A percentile compares a stretch with the other conserved stretches of the same genome.
Conservation (phyloP, 2,113 vertebrate species). For the Siphamia tubifer region DNA sequence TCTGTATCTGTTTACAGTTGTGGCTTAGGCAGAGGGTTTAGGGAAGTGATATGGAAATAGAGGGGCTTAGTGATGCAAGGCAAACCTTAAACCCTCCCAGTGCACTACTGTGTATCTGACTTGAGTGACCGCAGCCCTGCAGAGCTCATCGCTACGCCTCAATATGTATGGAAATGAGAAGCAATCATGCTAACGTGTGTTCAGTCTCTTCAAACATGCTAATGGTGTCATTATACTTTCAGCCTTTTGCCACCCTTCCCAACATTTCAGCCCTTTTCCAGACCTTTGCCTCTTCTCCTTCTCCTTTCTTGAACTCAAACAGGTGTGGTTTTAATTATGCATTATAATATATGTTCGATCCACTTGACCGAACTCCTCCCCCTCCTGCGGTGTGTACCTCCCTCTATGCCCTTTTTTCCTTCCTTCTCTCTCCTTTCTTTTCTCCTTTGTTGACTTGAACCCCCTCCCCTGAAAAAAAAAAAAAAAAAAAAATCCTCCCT, state of each 20-base stretch:
- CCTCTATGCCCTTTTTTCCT: background rate
- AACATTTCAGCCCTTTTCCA: constrained; percentile 14
- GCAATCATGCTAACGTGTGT: constrained; percentile 69
- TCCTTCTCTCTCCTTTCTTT: constrained; percentile 9
- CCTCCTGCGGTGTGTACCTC: constrained; percentile 26
- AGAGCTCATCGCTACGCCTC: constrained; percentile 39
- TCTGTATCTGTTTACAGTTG: constrained; percentile 52
- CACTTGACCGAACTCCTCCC: constrained; percentile 60
- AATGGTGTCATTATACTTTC: constrained; percentile 63
- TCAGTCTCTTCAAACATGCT: constrained; percentile 65
- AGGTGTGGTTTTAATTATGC: constrained; percentile 76
- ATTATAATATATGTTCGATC: constrained; percentile 72
- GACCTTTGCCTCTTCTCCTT: constrained; percentile 26
- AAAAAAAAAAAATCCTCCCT: constrained; percentile 7
- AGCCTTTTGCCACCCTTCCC: background rate
- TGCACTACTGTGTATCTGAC: constrained; percentile 54
- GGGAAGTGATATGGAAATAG: constrained; percentile 53
- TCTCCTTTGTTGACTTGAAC: constrained; percentile 38
- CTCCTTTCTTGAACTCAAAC: constrained; percentile 57
- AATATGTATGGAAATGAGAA: constrained; percentile 80
- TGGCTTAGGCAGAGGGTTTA: constrained; percentile 50
- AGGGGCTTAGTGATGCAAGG: constrained; percentile 50
- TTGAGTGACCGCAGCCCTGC: constrained; percentile 50
- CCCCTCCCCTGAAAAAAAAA: no score
- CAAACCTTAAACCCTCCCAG: constrained; percentile 51